These are phyloP conservation scores for Rissa tridactyla DNA, from an alignment of 2,113 vertebrate species.

Conservation along the genomic window DNA sequence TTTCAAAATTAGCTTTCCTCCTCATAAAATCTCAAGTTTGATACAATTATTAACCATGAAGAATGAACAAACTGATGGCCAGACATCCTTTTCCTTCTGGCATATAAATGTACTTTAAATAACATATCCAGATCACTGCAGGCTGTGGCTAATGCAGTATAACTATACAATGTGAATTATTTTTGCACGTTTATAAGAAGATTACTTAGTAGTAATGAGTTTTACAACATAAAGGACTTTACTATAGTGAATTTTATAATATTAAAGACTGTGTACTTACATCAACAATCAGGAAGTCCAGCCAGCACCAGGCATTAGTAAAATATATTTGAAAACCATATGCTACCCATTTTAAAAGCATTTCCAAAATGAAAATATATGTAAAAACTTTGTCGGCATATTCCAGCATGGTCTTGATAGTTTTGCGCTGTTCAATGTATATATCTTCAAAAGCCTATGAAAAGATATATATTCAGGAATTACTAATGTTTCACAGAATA, in stretches of 20 bases:
- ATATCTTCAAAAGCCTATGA: slow-evolving; percentile 95
- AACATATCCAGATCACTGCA: not conserved
- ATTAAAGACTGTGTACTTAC: slow-evolving; percentile 76
- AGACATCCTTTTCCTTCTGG: not conserved
- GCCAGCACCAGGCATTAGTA: slow-evolving; percentile 96
- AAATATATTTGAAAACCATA: slow-evolving; percentile 97
- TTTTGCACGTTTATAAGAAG: not conserved
- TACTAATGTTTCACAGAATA: not conserved
- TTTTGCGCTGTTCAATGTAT: slow-evolving; percentile 88
- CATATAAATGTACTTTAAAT: not conserved
- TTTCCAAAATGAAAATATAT: slow-evolving; percentile 96
- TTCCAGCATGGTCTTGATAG: slow-evolving; percentile 88
- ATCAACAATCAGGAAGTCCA: slow-evolving; percentile 95
- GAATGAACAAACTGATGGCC: not conserved
- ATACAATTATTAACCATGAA: not conserved
- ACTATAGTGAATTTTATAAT: not conserved
- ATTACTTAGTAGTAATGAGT: not conserved
- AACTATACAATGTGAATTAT: not conserved
- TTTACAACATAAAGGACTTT: not conserved
- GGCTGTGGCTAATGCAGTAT: not conserved
- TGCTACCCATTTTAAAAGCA: slow-evolving; percentile 97
- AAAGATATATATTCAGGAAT: not conserved
- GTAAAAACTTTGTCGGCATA: slow-evolving; percentile 97
- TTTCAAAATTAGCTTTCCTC: not conserved
- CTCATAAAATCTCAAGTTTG: not conserved